Percentiles rank a stretch among this genome's conserved stretches.
phyloP scores from a whole-genome alignment of 2,113 vertebrate species.

The Ellobius talpinus region DNA sequence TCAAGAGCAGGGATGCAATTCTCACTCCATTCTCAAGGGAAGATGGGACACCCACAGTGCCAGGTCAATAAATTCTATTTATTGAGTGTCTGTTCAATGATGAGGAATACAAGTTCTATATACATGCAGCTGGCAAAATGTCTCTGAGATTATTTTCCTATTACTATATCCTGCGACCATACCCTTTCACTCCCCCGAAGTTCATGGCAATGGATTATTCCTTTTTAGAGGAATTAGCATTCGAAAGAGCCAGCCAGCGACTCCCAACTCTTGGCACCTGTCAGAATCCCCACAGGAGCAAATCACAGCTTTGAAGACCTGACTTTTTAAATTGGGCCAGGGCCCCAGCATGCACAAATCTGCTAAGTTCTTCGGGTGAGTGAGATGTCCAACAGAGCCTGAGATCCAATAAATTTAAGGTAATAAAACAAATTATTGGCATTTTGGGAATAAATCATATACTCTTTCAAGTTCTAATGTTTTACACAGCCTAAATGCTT shows the following conservation, averaged over 20 bases:
- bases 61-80: background rate
- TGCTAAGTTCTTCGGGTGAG: background rate
- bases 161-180: background rate
- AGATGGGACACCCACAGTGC: background rate
- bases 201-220: background rate
- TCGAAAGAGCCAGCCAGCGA: background rate
- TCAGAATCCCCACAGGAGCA: background rate
- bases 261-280: background rate
- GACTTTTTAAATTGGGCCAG: background rate
- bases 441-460: background rate
- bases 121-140: background rate
- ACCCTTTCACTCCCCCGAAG: background rate
- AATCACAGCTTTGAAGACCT: background rate
- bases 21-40: slow-evolving; percentile 10
- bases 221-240: background rate
- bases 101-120: background rate
- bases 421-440: slow-evolving; percentile 7
- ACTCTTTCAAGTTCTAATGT: background rate
- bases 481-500: background rate
- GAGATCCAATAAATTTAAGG: slow-evolving; percentile 37
- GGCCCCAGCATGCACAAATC: background rate
- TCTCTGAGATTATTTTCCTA: background rate
- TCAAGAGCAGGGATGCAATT: background rate
- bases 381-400: background rate
- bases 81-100: background rate